A percentile compares a stretch with the other conserved stretches of the same genome.
phyloP scores from a whole-genome alignment of 2,113 vertebrate genomes.

The Polyodon spathula region DNA sequence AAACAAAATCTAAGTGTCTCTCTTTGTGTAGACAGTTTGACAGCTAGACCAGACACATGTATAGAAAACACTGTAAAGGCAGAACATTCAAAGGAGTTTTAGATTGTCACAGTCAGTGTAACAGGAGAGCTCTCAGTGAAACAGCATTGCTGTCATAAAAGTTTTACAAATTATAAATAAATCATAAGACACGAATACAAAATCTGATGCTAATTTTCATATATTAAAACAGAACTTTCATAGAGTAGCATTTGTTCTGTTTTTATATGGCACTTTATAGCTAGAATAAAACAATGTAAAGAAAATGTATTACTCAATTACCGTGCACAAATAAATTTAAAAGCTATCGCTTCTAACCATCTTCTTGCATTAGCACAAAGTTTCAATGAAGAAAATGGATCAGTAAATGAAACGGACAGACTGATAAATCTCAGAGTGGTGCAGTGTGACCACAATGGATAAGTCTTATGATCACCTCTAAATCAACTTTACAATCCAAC shows the following conservation, averaged over 20 bases:
- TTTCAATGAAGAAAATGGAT: conserved; percentile 1
- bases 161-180: too few relatives aligned
- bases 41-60: background rate
- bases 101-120: too few relatives aligned
- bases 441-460: background rate
- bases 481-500: conserved; percentile 7
- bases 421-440: conserved; percentile 1
- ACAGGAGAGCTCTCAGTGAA: too few relatives aligned
- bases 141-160: too few relatives aligned
- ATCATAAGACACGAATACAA: too few relatives aligned
- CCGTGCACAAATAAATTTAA: conserved; percentile 17
- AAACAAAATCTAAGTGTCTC: background rate
- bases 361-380: background rate
- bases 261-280: too few relatives aligned
- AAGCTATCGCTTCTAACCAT: conserved; percentile 9
- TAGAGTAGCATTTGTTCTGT: too few relatives aligned
- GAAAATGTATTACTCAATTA: conserved; percentile 26
- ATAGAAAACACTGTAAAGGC: background rate
- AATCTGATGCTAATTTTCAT: too few relatives aligned
- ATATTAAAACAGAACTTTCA: too few relatives aligned
- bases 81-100: too few relatives aligned
- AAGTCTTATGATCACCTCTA: background rate
- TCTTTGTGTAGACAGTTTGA: background rate
- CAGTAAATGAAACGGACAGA: background rate
- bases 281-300: too few relatives aligned